phyloP scores from a whole-genome alignment of 2,797 vertebrate genomes.

The Paedocypris micromegethes region DNA sequence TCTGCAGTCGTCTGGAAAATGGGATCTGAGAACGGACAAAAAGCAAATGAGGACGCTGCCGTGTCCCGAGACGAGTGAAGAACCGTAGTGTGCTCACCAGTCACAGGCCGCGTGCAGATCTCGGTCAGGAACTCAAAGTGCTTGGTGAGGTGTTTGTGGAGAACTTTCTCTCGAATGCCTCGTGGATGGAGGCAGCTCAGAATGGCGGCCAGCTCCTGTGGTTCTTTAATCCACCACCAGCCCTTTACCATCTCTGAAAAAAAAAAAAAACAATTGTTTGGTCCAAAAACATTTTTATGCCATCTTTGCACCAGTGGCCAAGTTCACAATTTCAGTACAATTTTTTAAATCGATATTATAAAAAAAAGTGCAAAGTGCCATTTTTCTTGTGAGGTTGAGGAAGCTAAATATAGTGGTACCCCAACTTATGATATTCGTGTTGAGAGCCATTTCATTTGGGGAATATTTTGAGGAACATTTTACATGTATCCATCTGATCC shows the following conservation, averaged over 20 bases:
- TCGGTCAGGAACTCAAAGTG: slow-evolving; percentile 87
- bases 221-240: slow-evolving; percentile 91
- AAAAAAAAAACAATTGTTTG: neutral
- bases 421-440: no score
- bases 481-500: no score
- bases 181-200: slow-evolving; percentile 82
- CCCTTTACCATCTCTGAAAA: slow-evolving; percentile 81
- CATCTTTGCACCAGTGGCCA: no score
- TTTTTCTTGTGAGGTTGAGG: no score
- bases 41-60: neutral
- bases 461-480: no score
- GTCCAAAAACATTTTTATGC: neutral
- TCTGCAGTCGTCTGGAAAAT: slow-evolving; percentile 73
- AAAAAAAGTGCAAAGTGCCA: no score
- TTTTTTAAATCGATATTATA: no score
- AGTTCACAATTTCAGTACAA: no score
- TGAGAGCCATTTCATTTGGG: no score
- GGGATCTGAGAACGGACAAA: slow-evolving; percentile 64
- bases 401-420: no score
- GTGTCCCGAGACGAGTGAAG: neutral
- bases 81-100: slow-evolving; percentile 63
- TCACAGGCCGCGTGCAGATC: slow-evolving; percentile 71
- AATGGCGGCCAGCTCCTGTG: slow-evolving; percentile 75
- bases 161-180: slow-evolving; percentile 85
- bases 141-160: slow-evolving; percentile 91